Conservation (phyloP, 2,797 vertebrate genomes). For the Gymnodraco acuticeps region DNA sequence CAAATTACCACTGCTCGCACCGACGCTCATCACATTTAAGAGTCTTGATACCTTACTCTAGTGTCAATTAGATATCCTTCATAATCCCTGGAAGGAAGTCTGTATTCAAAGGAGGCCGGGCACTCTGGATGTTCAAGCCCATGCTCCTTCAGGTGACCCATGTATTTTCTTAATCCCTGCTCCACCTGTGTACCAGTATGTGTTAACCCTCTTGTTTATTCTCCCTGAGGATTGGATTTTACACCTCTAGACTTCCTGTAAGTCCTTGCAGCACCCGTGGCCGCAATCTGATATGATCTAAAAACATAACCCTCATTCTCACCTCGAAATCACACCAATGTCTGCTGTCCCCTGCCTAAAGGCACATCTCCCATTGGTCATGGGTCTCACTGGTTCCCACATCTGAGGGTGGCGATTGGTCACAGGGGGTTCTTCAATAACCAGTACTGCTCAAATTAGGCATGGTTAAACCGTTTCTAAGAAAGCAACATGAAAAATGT, state of each 20-base stretch:
- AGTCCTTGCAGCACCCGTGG: constrained; percentile 25
- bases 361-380: constrained; percentile 26
- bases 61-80: background rate
- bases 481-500: constrained; percentile 5
- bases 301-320: constrained; percentile 63
- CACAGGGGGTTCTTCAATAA: constrained; percentile 22
- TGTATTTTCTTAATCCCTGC: constrained; percentile 36
- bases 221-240: constrained; percentile 54
- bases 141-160: constrained; percentile 30
- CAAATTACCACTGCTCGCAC: constrained; percentile 52
- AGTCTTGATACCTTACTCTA: constrained; percentile 22
- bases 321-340: constrained; percentile 20
- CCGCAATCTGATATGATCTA: constrained; percentile 59
- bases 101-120: background rate
- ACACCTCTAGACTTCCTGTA: constrained; percentile 55
- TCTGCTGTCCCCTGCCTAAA: constrained; percentile 17
- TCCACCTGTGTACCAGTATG: constrained; percentile 20
- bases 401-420: constrained; percentile 38
- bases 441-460: background rate
- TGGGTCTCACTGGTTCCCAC: constrained; percentile 27
- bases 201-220: constrained; percentile 52
- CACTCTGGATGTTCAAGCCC: constrained; percentile 18
- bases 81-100: background rate
- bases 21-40: constrained; percentile 39
- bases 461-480: background rate